phyloP scores from a whole-genome alignment of 2,797 vertebrate genomes.

The Leptatherina wallacei region DNA sequence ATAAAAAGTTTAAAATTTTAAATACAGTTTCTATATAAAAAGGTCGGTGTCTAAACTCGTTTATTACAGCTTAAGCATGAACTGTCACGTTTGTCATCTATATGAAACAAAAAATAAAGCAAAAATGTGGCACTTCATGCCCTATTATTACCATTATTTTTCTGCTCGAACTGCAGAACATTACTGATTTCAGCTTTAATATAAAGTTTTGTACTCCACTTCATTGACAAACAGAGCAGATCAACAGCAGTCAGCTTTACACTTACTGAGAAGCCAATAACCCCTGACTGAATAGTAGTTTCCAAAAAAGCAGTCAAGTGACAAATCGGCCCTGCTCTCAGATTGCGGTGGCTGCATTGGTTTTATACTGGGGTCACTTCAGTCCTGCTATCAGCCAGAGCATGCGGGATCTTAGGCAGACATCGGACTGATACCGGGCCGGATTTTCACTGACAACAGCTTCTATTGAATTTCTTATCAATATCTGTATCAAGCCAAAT shows the following conservation, averaged over 20 bases:
- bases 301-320: slow-evolving; percentile 63
- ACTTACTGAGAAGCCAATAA: slow-evolving; percentile 88
- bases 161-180: slow-evolving; percentile 1
- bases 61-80: background rate
- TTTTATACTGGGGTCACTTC: slow-evolving; percentile 65
- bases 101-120: background rate
- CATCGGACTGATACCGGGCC: slow-evolving; percentile 49
- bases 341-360: slow-evolving; percentile 64
- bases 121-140: too few relatives aligned
- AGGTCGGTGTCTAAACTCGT: background rate
- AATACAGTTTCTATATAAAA: background rate
- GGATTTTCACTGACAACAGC: slow-evolving; percentile 51
- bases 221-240: slow-evolving; percentile 89
- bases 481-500: slow-evolving; percentile 67
- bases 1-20: background rate
- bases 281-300: slow-evolving; percentile 86
- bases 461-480: slow-evolving; percentile 67
- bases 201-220: slow-evolving; percentile 87
- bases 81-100: background rate
- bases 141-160: background rate
- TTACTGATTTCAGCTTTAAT: slow-evolving; percentile 65
- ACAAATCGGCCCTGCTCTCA: slow-evolving; percentile 58
- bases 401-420: slow-evolving; percentile 45
- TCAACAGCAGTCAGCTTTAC: slow-evolving; percentile 89
- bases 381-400: slow-evolving; percentile 53